Evolutionary conservation across 2,888 invertebrate species (phyloP), one percentile per base, ranked within the genome.

Genomic region (Machimus atricapillus): DNA sequence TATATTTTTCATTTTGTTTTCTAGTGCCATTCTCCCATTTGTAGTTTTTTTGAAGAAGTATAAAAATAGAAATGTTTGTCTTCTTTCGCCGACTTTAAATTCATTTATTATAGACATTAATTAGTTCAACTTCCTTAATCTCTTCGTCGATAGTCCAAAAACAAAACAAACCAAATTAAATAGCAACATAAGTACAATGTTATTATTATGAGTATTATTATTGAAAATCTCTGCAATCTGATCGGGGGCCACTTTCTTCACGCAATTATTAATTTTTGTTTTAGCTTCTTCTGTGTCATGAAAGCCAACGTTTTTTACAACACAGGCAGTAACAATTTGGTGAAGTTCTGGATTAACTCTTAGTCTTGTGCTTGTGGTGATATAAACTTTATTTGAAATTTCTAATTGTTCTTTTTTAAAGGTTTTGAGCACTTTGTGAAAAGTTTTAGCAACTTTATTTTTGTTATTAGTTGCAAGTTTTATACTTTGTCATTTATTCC

Each of bases 141-240:
- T 37, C 2, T 4, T 4, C 37, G 8, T 37, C 37, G 97, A 97
- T 78, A 97, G 93, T 91, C 97, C 97, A 98, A 2, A 27, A 27
- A 27, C 2, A 27, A 27, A 27, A 1, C 27, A 27, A 27, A 27
- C n/a, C n/a, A n/a, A n/a, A n/a, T n/a, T n/a, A n/a, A n/a, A n/a
- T 2, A 27, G 27, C 5, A 2, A 34, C 34, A 34, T 34, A 34
- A 5, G 3, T 34, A 34, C 34, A 34, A 56, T 96, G 0, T 92
- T 90, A 0, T 86, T 82, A 90, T 93, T 90, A 0, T 97, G 90
- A 90, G 94, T 93, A 89, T 93, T 95, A 1, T 94, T 27, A 1
- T 93, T 91, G 78, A 99, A 92, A 1, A 99, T 93, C 90, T 97
- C 94, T 89, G 95, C 95, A 87, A 99, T 98, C 91, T 96, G 97